These are phyloP conservation scores for Crepidodera aurea DNA, from an alignment of 2,888 invertebrate species.

Conservation along the genomic window DNA sequence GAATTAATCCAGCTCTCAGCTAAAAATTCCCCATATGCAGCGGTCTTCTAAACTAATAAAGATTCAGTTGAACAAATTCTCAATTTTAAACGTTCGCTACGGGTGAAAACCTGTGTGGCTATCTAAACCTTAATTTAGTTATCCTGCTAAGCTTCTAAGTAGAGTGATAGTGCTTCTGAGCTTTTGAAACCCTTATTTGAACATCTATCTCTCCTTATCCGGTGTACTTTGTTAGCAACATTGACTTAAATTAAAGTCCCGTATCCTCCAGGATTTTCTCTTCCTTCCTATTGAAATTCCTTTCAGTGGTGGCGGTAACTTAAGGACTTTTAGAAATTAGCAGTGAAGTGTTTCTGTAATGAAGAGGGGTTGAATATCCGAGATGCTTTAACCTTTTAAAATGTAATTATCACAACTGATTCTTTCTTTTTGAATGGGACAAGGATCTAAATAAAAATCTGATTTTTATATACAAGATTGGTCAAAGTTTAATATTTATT, in stretches of 20 bases:
- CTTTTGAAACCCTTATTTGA: conserved; percentile 50
- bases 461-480: too few species aligned
- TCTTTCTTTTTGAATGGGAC: too few species aligned
- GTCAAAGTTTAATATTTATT: too few species aligned
- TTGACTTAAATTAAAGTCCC: conserved; percentile 47
- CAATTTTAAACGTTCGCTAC: neutral
- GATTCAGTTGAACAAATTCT: neutral
- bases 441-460: too few species aligned
- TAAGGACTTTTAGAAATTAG: neutral
- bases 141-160: conserved; percentile 41
- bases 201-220: conserved; percentile 49
- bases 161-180: conserved; percentile 47
- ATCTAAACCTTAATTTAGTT: conserved; percentile 45
- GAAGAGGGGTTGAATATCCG: neutral
- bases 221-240: conserved; percentile 46
- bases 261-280: conserved; percentile 40
- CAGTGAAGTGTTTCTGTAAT: neutral
- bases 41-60: too few species aligned
- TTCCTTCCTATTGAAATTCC: conserved; percentile 41
- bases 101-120: conserved; percentile 35
- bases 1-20: too few species aligned
- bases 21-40: too few species aligned
- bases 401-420: too few species aligned
- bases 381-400: too few species aligned
- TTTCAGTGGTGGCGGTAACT: conserved; percentile 2